Evolutionary conservation across 2,113 vertebrate genomes (phyloP), one percentile per base, ranked within the genome.

Genomic region (Bubalus kerabau): DNA sequence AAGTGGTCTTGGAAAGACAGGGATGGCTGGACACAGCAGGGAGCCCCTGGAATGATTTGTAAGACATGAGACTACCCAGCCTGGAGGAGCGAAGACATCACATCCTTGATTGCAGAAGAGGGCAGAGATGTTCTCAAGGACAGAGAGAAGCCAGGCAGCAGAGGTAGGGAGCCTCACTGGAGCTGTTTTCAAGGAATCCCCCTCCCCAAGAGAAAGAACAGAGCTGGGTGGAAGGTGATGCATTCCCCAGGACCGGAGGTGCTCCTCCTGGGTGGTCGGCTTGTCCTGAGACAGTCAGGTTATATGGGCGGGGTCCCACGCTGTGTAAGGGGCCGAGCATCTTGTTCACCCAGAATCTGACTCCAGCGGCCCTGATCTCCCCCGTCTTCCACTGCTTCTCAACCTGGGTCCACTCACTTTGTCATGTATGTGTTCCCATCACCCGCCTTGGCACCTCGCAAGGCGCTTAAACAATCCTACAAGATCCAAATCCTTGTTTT

Each of bases 161-260:
- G 67, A 13, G 28, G 36, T 43, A 26, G 46, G 16, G 59, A 87
- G 40, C 8, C n/a, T 8, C 67, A 6, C 0, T 8, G 26, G 21
- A 10, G 46, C 30, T 95, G 46, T 85, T 74, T 76, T 62, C 48
- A 92, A 95, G 82, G 81, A 94, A 59, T 30, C 15, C 67, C 28
- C 28, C 32, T 28, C 17, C 19, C 56, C 26, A 1, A 0, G 11
- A 56, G 52, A 90, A 83, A 83, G n/a, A 83, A 83, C 32, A 32
- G 60, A 54, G n/a, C n/a, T 67, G n/a, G n/a, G 14, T 80, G 80
- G 46, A 90, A 88, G 90, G 30, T 6, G 64, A 5, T 48, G 30
- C 8, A 6, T 17, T 62, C 54, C n/a, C n/a, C 21, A 62, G 85
- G 43, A 30, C 28, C 0, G 0, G 12, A 93, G 82, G 48, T 5